Evolutionary conservation across 2,797 vertebrate genomes (phyloP), one percentile per base, ranked within the genome.

Genomic region (Siniperca scherzeri): DNA sequence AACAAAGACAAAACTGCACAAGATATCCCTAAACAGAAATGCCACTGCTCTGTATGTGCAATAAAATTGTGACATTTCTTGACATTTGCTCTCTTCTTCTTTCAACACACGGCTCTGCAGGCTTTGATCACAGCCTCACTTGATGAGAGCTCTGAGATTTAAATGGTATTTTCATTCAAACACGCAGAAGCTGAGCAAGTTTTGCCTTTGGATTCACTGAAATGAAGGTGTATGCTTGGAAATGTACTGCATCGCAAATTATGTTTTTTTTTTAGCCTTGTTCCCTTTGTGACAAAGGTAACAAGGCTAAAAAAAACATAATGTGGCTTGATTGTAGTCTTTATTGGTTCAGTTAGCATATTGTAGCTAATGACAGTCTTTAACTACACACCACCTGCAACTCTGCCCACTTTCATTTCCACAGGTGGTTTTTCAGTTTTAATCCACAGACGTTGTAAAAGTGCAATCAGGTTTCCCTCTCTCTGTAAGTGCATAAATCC

Each of bases 401-500:
- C 50, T 50, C 64, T 59, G 19, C 30, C 67, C 3, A 0, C 56
- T 74, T 78, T 84, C 14, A 77, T 81, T 86, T 87, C 70, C 52
- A 75, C 59, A 69, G 62, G 70, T 85, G 38, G 5, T 77, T 89
- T 87, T 82, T 78, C 74, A 74, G 30, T 75, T 88, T 81, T 66
- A 84, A 87, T 87, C 76, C 70, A 78, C 66, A 76, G 48, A 89
- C 27, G 60, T 80, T 91, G 74, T 86, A 88, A 91, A 92, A 87
- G 53, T 59, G 66, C 87, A 81, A 82, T 90, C 72, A 79, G 80
- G 68, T 81, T 90, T 85, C 48, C 74, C 46, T 83, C 83, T 82
- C 77, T 84, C 74, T 71, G 40, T 74, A 65, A 81, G 72, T 75
- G 70, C 85, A 91, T 92, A 90, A 89, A 93, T 95, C 86, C 83